Conservation (phyloP, 2,113 vertebrate species). For the Hemiprocne comata region DNA sequence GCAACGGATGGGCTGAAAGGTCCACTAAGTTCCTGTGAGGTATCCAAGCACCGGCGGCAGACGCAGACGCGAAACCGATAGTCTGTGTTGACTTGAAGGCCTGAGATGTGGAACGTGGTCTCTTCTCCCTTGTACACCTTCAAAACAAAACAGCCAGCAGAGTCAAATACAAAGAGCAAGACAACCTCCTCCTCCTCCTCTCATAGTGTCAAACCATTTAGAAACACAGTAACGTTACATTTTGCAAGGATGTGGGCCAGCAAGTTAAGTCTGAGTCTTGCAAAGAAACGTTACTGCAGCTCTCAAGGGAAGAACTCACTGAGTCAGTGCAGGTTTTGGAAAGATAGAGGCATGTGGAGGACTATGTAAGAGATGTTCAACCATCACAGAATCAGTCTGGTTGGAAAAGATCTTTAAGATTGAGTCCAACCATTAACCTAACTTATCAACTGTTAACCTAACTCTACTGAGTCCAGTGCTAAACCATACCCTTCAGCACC, state of each 20-base stretch:
- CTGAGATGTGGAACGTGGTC: slow-evolving; percentile 89
- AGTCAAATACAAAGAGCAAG: not conserved
- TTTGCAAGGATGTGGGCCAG: not conserved
- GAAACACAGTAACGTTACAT: accelerated
- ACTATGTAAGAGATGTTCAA: not conserved
- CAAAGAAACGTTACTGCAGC: not conserved
- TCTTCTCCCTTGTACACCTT: slow-evolving; percentile 98
- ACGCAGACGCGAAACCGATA: slow-evolving; percentile 96
- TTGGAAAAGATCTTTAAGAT: too few relatives aligned
- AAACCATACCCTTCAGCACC: too few relatives aligned
- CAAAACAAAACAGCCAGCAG: not conserved
- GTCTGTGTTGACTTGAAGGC: slow-evolving; percentile 94
- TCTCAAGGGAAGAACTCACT: not conserved
- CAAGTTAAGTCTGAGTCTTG: not conserved
- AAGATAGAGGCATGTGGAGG: not conserved
- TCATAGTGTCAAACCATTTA: accelerated
- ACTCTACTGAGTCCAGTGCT: too few relatives aligned
- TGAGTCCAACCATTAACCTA: too few relatives aligned
- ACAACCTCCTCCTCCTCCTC: not conserved
- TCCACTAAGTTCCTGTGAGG: slow-evolving; percentile 93
- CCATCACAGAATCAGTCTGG: too few relatives aligned
- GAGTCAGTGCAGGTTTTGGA: not conserved
- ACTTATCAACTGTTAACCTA: too few relatives aligned
- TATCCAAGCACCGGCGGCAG: slow-evolving; percentile 91
- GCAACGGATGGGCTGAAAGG: slow-evolving; percentile 92